Evolutionary conservation across 2,113 vertebrate species (phyloP).

Genomic region (Synodontis membranacea): DNA sequence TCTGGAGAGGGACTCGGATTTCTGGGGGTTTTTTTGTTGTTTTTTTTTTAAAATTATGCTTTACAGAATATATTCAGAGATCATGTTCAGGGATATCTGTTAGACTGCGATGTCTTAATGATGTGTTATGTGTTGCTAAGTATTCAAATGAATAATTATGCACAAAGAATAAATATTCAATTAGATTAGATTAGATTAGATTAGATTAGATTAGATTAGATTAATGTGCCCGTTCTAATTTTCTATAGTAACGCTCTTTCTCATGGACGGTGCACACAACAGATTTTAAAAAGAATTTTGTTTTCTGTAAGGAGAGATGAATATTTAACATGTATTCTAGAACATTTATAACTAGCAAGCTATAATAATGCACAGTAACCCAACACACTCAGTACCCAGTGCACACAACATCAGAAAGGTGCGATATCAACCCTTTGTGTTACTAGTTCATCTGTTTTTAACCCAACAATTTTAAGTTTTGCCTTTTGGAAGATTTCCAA

Average conservation of each 20-base stretch:
- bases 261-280: too few species aligned
- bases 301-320: too few species aligned
- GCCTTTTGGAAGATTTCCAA: too few species aligned
- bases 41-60: constrained; percentile 6
- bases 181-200: neutral
- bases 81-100: neutral
- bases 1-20: neutral
- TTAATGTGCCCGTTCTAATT: neutral
- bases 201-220: neutral
- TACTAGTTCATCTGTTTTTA: neutral
- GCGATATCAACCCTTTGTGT: neutral
- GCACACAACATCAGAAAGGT: too few species aligned
- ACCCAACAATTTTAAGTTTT: neutral
- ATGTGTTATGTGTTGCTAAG: constrained; percentile 9
- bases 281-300: too few species aligned
- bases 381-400: too few species aligned
- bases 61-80: constrained; percentile 3
- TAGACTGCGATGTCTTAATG: constrained; percentile 10
- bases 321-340: too few species aligned
- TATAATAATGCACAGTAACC: too few species aligned
- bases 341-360: too few species aligned
- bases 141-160: neutral
- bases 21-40: too few species aligned
- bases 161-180: neutral
- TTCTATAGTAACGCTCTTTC: neutral